These are phyloP conservation scores for Arbacia lixula DNA, from an alignment of 53 echinoderm and acorn worm species.

Conservation along the genomic window DNA sequence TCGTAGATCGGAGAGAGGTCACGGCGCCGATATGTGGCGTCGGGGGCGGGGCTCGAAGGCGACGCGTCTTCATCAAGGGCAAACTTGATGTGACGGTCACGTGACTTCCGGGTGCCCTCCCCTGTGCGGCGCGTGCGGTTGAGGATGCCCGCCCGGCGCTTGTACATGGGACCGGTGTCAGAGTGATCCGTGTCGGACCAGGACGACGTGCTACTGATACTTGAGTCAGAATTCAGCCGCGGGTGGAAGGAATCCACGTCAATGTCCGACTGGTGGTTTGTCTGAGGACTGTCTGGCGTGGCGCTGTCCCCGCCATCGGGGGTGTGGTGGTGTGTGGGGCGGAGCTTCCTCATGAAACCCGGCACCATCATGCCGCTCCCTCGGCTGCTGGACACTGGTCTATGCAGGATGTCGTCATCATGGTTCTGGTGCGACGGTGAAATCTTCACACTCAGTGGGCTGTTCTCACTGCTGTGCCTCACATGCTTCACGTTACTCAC, in stretches of 20 bases:
- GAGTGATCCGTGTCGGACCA: conserved; percentile 70
- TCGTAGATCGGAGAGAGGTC: conserved; percentile 79
- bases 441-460: not conserved
- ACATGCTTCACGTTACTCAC: conserved; percentile 7
- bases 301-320: conserved; percentile 30
- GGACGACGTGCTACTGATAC: conserved; percentile 64
- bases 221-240: conserved; percentile 68
- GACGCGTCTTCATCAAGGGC: conserved; percentile 61
- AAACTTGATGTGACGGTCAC: conserved; percentile 81
- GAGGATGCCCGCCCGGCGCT: conserved; percentile 66
- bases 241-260: conserved; percentile 32
- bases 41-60: conserved; percentile 15
- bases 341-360: conserved; percentile 66
- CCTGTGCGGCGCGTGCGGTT: conserved; percentile 49
- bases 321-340: conserved; percentile 7
- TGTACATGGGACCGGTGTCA: conserved; percentile 34
- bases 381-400: conserved; percentile 31
- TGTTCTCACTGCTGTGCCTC: conserved; percentile 49
- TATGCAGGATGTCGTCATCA: conserved; percentile 29
- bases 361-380: conserved; percentile 16
- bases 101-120: conserved; percentile 61
- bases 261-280: not conserved
- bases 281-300: conserved; percentile 6
- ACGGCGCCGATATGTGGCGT: conserved; percentile 36
- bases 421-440: not conserved